Base-by-base conservation (phyloP, 2,113 vertebrate species). In the Oncorhynchus kisutch region DNA sequence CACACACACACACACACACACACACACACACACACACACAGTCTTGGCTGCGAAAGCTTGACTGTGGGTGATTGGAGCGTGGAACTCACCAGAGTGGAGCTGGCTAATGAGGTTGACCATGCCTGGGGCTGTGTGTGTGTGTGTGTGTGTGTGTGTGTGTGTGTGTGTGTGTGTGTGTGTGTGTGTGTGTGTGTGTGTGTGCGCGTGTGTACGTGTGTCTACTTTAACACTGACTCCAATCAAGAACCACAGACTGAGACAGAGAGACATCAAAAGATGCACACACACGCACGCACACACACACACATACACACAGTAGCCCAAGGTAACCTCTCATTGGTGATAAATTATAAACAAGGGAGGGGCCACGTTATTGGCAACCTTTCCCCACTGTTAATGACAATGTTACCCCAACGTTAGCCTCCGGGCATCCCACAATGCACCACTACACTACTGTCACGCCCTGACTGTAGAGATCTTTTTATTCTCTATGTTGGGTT, bases 341-440 rank as follows among this genome's bases (percentile, higher is more conserved):
- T 85, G 67, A 76, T 88, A 24, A 90, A 90, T 70, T 60, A 70
- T 90, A 84, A 54, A 90, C 88, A 73, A 4, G 89, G 81, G n/a
- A 80, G 7, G 68, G 62, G 67, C 74, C 2, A 8, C 70, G 70
- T 18, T 73, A 67, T 64, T 75, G 68, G 62, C 67, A 27, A 68
- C 81, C 80, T 82, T 14, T 29, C 62, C 20, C 16, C 60, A 57
- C 77, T 13, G 59, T 69, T 66, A 79, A 70, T 49, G 48, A 74
- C 65, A 70, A 13, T 13, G 12, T 39, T 51, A 51, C 49, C 49
- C 14, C 49, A 51, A 16, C 49, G 3, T 70, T 60, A 24, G 29
- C 62, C 73, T 74, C 74, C 13, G 54, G 70, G 29, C 34, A 54
- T 70, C 74, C 71, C 80, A 77, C 39, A 72, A 75, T 73, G 5